Base-by-base conservation (phyloP, 1,140 invertebrate genomes). In the Drosophila pseudoobscura region DNA sequence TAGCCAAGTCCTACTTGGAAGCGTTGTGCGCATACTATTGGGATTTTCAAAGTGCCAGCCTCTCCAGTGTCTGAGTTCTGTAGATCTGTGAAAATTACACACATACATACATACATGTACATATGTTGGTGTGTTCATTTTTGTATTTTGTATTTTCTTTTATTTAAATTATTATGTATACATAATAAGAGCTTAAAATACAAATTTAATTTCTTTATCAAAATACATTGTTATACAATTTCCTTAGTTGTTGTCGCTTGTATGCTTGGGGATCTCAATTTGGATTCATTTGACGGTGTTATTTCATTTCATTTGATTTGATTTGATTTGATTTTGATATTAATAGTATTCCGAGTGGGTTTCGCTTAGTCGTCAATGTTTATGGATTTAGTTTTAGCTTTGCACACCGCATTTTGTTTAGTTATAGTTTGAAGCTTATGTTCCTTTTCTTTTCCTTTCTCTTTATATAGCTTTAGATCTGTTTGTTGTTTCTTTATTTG, bases 221-320 rank as follows among this genome's bases (percentile, higher is more conserved):
- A 87, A 87, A 87, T 87, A 87, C 83, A 87, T 87, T 87, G 83
- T 87, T 87, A 87, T 87, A 87, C 83, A 87, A 82, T 87, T 87
- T 87, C 55, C 78, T 82, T 82, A 82, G 71, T 87, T 78, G 45
- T 75, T 79, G 24, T 69, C 65, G 62, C 62, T 56, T 55, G 59
- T 44, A 43, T 69, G 65, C 46, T 46, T 60, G 50, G 35, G 13
- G 55, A 59, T 39, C 24, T 74, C 54, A 68, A 51, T 62, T 62
- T 44, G 61, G 50, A 39, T 39, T 39, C 35, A 39, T 39, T 39
- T 39, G 35, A 35, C 35, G 11, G 11, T 68, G 71, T 74, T 74
- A 50, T 74, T 65, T 59, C 60, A 54, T 61, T 75, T 41, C 26
- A 17, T 71, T 39, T 54, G 7, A 45, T 22, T 35, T 20, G 15